Evolutionary conservation across 2,113 vertebrate species (phyloP).

Genomic region (Python bivittatus): DNA sequence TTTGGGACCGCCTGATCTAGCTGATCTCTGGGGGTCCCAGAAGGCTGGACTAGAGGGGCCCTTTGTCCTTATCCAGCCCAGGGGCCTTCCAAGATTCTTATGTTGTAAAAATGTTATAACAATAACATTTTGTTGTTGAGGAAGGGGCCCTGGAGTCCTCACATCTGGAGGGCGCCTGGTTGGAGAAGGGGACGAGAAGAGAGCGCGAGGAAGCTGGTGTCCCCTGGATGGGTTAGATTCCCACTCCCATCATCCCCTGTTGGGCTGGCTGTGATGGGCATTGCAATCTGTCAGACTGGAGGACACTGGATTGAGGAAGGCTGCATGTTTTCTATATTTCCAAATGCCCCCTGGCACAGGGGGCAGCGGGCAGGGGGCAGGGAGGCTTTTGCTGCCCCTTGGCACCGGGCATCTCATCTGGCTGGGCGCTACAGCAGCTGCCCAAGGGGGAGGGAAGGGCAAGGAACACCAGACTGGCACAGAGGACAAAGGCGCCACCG

Average conservation of each 20-base stretch:
- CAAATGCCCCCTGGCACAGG: not conserved
- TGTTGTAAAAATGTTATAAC: no score
- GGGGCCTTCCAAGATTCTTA: no score
- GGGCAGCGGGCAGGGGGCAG: rapidly evolving
- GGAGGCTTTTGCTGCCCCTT: rapidly evolving
- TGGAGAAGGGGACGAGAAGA: no score
- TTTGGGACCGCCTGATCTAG: no score
- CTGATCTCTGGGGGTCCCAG: no score
- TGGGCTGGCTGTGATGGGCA: not conserved
- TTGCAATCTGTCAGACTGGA: not conserved
- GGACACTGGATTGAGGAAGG: not conserved
- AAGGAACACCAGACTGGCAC: conserved; percentile 53
- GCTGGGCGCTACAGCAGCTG: rapidly evolving
- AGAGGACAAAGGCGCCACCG: conserved; percentile 57
- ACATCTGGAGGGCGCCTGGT: no score
- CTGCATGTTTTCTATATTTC: not conserved
- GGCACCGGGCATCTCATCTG: rapidly evolving
- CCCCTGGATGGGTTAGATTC: not conserved
- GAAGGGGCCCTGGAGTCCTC: no score
- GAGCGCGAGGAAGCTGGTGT: no score
- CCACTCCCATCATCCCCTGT: not conserved
- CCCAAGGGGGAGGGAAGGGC: not conserved
- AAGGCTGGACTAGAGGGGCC: no score
- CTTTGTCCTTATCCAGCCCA: no score
- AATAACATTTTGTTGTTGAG: no score